A percentile compares a stretch with the other conserved stretches of the same genome.
These are phyloP conservation scores for Tenualosa thibaudeaui DNA, from an alignment of 2,797 vertebrate genomes.

Conservation along the genomic window DNA sequence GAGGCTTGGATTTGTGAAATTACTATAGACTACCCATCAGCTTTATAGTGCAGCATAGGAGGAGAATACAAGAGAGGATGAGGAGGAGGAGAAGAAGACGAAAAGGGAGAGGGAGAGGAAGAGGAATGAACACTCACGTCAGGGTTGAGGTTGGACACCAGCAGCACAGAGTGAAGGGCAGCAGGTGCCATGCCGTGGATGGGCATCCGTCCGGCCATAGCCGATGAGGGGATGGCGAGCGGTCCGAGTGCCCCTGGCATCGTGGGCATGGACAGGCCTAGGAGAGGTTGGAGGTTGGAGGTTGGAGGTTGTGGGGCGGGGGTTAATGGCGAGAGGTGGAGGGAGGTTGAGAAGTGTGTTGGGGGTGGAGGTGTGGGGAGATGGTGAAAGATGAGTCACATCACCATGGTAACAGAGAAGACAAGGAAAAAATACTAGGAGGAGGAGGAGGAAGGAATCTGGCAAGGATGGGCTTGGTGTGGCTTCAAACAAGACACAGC, in stretches of 20 bases:
- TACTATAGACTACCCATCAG: too few species aligned
- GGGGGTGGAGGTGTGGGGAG: background rate
- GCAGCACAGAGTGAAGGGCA: conserved; percentile 74
- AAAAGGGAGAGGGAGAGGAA: background rate
- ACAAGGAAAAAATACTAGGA: conserved; percentile 1
- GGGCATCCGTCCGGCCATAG: conserved; percentile 65
- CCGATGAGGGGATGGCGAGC: conserved; percentile 62
- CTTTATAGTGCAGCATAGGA: too few species aligned
- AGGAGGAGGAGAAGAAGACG: too few species aligned
- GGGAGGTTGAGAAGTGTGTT: too few species aligned
- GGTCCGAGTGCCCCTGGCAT: conserved; percentile 69
- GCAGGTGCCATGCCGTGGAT: conserved; percentile 60
- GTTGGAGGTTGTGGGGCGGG: background rate
- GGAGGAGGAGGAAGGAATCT: conserved; percentile 21
- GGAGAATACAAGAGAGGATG: background rate
- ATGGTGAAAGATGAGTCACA: background rate
- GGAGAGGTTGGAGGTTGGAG: background rate
- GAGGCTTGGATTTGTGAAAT: too few species aligned
- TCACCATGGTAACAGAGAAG: conserved; percentile 1
- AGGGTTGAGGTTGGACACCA: conserved; percentile 83
- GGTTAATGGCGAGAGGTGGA: too few species aligned
- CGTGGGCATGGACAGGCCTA: conserved; percentile 71
- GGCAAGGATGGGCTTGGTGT: background rate
- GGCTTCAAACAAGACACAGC: background rate
- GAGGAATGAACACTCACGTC: conserved; percentile 72